Percentiles rank a stretch among this genome's conserved stretches.
Conservation (phyloP, 1,140 invertebrate species). For the Aphaenogaster ashmeadi region DNA sequence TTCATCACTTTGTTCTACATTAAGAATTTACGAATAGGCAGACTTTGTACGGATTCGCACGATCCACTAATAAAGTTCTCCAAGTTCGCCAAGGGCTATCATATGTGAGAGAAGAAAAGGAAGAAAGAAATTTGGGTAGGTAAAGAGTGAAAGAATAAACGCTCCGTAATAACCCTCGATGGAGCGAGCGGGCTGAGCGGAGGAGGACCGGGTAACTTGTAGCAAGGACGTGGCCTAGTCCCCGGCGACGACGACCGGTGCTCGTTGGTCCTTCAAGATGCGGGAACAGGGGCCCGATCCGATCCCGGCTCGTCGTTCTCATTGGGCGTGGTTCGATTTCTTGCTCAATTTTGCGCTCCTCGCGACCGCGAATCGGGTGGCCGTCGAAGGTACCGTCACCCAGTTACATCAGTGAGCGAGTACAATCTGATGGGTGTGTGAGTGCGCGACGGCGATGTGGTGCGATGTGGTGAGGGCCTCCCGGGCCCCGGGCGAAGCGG, state of each 20-base stretch:
- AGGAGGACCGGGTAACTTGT: conserved; percentile 69
- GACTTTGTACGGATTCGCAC: background rate
- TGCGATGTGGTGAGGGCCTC: background rate
- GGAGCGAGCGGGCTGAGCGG: background rate
- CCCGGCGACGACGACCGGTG: conserved; percentile 37
- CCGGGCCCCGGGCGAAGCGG: conserved; percentile 31
- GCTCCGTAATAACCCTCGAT: background rate
- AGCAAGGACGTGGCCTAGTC: conserved; percentile 76
- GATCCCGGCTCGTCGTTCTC: conserved; percentile 59
- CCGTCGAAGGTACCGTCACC: conserved; percentile 75
- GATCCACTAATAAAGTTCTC: background rate
- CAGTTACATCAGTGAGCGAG: conserved; percentile 71
- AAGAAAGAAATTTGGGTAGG: background rate
- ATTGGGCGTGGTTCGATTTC: conserved; percentile 77
- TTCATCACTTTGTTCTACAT: background rate
- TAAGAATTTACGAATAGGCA: conserved; percentile 2
- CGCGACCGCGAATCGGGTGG: conserved; percentile 71
- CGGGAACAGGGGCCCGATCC: conserved; percentile 32
- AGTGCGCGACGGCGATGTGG: conserved; percentile 18
- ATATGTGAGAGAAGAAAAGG: background rate
- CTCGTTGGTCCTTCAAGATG: conserved; percentile 34
- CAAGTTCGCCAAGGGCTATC: background rate
- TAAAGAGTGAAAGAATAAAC: background rate
- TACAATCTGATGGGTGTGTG: background rate
- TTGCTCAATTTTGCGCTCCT: conserved; percentile 75